A percentile compares a stretch with the other conserved stretches of the same genome.
These are phyloP conservation scores for Clivina fossor DNA, from an alignment of 2,888 invertebrate species.

Conservation along the genomic window DNA sequence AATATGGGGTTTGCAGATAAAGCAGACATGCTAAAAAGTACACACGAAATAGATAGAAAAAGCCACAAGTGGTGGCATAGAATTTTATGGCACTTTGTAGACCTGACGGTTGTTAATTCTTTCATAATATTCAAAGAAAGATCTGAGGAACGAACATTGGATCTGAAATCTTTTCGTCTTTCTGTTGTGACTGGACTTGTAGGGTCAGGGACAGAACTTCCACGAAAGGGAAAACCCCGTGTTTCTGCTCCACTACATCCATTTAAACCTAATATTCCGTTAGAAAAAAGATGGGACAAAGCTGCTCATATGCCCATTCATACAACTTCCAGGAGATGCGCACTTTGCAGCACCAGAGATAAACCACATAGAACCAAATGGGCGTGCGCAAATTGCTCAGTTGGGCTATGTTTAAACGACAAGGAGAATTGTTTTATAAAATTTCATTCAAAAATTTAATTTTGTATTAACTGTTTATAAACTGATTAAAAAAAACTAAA, in stretches of 20 bases:
- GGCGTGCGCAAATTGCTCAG: not conserved
- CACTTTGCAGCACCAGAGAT: constrained; percentile 19
- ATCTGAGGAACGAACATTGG: constrained; percentile 9
- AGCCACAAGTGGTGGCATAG: constrained; percentile 46
- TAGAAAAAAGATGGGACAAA: constrained; percentile 35
- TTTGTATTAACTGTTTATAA: too few relatives aligned
- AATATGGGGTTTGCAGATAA: constrained; percentile 46
- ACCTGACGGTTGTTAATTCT: constrained; percentile 40
- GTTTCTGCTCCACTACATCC: constrained; percentile 16
- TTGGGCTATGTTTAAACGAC: not conserved
- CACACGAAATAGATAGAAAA: constrained; percentile 44
- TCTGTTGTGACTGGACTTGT: constrained; percentile 34
- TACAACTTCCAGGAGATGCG: constrained; percentile 35
- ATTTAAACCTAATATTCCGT: constrained; percentile 36
- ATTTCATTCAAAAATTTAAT: constrained; percentile 6
- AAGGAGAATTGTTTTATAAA: not conserved
- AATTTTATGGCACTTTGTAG: constrained; percentile 44
- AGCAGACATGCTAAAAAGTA: constrained; percentile 43
- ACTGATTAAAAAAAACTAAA: too few relatives aligned
- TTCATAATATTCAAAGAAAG: constrained; percentile 36
- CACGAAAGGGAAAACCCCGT: not conserved
- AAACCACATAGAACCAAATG: not conserved
- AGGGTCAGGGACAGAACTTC: not conserved
- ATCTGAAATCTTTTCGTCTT: constrained; percentile 36
- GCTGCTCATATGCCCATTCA: constrained; percentile 38